These are phyloP conservation scores for Eulacestoma nigropectus DNA, from an alignment of 2,113 vertebrate genomes.

Conservation along the genomic window DNA sequence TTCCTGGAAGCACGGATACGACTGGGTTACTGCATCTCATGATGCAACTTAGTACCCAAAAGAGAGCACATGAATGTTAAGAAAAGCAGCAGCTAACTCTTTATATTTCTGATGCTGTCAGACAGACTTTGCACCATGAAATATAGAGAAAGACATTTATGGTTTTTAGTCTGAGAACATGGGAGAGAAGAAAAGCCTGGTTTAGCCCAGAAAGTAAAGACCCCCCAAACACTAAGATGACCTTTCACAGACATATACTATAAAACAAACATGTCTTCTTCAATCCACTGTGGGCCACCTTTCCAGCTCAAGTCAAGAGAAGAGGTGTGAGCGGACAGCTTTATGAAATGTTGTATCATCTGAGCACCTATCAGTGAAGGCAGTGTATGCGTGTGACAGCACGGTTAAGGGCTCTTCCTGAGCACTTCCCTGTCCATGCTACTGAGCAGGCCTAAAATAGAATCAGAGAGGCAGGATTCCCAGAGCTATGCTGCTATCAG, in stretches of 20 bases:
- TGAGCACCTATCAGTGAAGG: background rate
- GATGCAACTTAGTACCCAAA: constrained; percentile 18
- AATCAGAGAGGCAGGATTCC: background rate
- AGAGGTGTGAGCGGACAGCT: background rate
- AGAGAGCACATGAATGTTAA: background rate
- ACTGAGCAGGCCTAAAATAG: background rate
- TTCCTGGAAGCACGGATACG: background rate
- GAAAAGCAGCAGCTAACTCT: background rate
- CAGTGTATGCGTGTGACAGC: background rate
- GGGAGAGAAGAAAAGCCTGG: background rate
- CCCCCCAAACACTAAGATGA: background rate
- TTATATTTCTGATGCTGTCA: background rate
- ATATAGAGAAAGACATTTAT: background rate
- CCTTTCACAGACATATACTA: background rate
- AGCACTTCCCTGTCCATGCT: background rate
- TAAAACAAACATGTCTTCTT: background rate
- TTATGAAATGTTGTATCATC: background rate
- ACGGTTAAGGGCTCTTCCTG: background rate
- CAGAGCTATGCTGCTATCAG: background rate
- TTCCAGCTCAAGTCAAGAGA: background rate
- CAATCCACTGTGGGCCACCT: background rate
- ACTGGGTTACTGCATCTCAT: background rate
- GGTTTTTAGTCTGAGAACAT: background rate
- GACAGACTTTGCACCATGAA: background rate
- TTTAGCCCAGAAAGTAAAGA: background rate